Evolutionary conservation across 2,888 invertebrate species (phyloP), one percentile per base, ranked within the genome.

Genomic region (Aplocera efformata): DNA sequence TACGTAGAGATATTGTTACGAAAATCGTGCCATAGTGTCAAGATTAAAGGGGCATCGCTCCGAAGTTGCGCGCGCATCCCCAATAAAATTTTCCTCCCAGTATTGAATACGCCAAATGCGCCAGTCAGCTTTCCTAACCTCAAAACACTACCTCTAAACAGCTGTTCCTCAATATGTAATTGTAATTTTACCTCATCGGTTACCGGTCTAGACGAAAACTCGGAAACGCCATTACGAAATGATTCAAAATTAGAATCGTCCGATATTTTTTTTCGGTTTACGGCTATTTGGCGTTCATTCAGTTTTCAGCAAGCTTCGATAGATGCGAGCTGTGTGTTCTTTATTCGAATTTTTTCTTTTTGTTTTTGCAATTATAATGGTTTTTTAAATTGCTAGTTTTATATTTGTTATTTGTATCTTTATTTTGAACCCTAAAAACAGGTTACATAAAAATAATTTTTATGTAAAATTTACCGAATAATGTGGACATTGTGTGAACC

Each of bases 101-200:
- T 79, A 86, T 86, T 70, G 86, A 85, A 81, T 80, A 63, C 45
- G 70, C 70, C 63, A 79, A 85, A 81, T 80, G 62, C 45, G 70
- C 70, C 63, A 79, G 79, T 80, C 79, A 78, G 65, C 72, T 71
- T 71, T 76, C 76, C 72, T 86, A 86, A 86, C 85, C 86, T 86
- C 72, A 77, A 83, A 79, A 50, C 27, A 49, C 45, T 53, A 58
- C 53, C 50, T 50, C 56, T 36, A 61, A 84, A 82, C 86, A 86
- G 86, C 86, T 86, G 86, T 81, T 84, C 55, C 45, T 58, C 36
- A 42, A 56, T 62, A 51, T 51, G 48, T 59, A 59, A 55, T 59
- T 56, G 58, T 51, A 57, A 44, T 54, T 47, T 61, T 48, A 58
- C 50, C 32, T 21, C 38, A 45, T 40, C n/a, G 20, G 9, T 26